Percentiles rank a stretch among this genome's conserved stretches.
These are phyloP conservation scores for Antechinus flavipes DNA, from an alignment of 2,113 vertebrate genomes.

Conservation along the genomic window DNA sequence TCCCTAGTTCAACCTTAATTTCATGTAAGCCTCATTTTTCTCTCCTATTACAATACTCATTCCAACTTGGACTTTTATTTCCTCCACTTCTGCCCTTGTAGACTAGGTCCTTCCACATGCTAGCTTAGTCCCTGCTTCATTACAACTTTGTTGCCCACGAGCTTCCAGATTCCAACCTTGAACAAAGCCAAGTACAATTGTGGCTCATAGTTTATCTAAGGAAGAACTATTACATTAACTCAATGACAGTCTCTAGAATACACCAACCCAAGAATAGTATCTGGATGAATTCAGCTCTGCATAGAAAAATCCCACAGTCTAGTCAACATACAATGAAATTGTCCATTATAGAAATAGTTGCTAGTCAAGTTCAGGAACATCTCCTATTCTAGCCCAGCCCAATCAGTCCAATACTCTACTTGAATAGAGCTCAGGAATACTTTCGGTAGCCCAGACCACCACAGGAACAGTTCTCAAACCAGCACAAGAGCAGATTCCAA, in stretches of 20 bases:
- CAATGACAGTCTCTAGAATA: not conserved
- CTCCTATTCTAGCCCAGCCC: rapidly evolving
- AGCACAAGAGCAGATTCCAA: not conserved
- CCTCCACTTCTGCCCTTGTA: not conserved
- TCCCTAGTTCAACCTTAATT: not conserved
- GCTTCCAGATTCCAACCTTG: not conserved
- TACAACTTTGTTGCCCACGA: not conserved
- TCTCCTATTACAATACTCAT: not conserved
- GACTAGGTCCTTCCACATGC: not conserved
- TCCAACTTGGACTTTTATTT: not conserved
- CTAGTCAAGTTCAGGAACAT: not conserved
- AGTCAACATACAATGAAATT: too few species aligned
- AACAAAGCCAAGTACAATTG: not conserved
- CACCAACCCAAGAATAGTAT: rapidly evolving
- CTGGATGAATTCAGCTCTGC: rapidly evolving
- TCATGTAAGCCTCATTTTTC: too few species aligned
- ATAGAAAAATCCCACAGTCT: rapidly evolving
- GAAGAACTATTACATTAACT: not conserved
- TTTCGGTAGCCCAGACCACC: rapidly evolving
- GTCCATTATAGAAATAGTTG: too few species aligned
- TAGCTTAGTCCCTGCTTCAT: not conserved
- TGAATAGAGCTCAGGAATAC: not conserved
- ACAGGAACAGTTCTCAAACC: not conserved
- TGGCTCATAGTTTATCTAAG: not conserved
- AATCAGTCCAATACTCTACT: not conserved